These are phyloP conservation scores for Heterotilapia buettikoferi DNA, from an alignment of 2,113 vertebrate species.

Conservation along the genomic window DNA sequence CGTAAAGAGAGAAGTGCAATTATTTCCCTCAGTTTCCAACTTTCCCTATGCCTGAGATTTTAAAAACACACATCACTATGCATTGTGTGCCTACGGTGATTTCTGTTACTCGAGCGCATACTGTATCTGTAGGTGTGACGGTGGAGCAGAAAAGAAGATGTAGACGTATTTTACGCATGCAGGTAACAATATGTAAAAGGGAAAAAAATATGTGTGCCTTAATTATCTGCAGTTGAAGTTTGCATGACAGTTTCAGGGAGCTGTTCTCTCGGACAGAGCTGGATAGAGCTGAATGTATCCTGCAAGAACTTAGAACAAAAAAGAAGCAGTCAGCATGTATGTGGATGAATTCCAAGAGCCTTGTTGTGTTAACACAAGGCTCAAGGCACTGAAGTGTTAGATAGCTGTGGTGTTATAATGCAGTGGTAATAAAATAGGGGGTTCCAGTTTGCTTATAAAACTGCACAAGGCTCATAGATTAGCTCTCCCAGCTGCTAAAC, in stretches of 20 bases:
- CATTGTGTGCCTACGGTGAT: constrained; percentile 24
- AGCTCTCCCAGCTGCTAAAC: constrained; percentile 34
- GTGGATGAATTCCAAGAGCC: background rate
- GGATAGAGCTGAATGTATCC: constrained; percentile 3
- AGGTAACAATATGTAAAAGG: constrained; percentile 49
- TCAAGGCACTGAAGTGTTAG: background rate
- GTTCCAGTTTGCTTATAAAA: constrained; percentile 19
- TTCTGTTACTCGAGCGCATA: constrained; percentile 40
- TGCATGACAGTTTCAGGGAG: constrained; percentile 17
- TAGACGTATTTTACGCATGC: constrained; percentile 40
- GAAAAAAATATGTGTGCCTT: constrained; percentile 45
- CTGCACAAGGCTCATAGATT: background rate
- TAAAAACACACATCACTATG: constrained; percentile 21
- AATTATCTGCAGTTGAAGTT: constrained; percentile 33
- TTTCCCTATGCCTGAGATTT: background rate
- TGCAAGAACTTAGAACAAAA: constrained; percentile 4
- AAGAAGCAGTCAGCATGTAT: background rate
- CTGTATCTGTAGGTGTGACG: constrained; percentile 31
- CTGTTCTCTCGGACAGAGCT: background rate
- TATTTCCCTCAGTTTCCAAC: constrained; percentile 11
- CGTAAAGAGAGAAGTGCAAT: constrained; percentile 39
- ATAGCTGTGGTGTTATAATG: background rate
- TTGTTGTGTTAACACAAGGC: background rate
- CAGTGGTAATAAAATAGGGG: background rate
- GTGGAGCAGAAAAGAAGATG: constrained; percentile 13